Evolutionary conservation across 2,797 vertebrate genomes (phyloP).

Genomic region (Gymnopithys bicolor): DNA sequence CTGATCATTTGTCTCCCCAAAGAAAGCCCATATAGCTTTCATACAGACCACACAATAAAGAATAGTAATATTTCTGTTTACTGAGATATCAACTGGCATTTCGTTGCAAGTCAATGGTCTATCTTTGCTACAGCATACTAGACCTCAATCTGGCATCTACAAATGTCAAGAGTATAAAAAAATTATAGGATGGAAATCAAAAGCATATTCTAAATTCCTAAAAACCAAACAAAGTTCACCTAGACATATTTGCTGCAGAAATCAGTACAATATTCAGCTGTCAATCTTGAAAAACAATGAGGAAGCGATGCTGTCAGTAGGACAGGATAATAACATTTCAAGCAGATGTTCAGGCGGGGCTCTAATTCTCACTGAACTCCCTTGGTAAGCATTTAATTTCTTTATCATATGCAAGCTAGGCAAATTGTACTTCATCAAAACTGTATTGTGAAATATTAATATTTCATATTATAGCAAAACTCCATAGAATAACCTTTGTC

Average conservation of each 20-base stretch:
- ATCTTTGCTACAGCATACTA: slow-evolving; percentile 83
- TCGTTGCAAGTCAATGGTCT: slow-evolving; percentile 82
- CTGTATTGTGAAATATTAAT: slow-evolving; percentile 83
- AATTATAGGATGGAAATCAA: slow-evolving; percentile 72
- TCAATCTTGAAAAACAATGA: slow-evolving; percentile 81
- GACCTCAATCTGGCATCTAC: slow-evolving; percentile 89
- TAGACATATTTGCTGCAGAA: slow-evolving; percentile 79
- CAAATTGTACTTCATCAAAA: slow-evolving; percentile 84
- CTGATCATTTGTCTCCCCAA: slow-evolving; percentile 87
- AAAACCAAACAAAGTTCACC: slow-evolving; percentile 77
- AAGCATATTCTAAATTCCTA: slow-evolving; percentile 72
- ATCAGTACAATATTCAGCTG: slow-evolving; percentile 83
- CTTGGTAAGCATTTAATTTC: slow-evolving; percentile 85
- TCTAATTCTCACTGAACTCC: slow-evolving; percentile 82
- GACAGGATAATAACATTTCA: slow-evolving; percentile 83
- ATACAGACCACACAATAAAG: slow-evolving; percentile 86
- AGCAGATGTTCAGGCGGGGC: slow-evolving; percentile 83
- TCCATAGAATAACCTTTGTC: slow-evolving; percentile 80
- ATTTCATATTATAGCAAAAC: slow-evolving; percentile 84
- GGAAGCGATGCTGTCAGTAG: slow-evolving; percentile 76
- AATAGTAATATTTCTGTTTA: slow-evolving; percentile 92
- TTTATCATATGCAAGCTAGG: slow-evolving; percentile 83
- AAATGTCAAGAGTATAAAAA: slow-evolving; percentile 87
- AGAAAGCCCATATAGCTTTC: slow-evolving; percentile 84
- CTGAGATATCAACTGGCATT: slow-evolving; percentile 92